These are phyloP conservation scores for Narcine bancroftii DNA, from an alignment of 2,113 vertebrate species.

Conservation along the genomic window DNA sequence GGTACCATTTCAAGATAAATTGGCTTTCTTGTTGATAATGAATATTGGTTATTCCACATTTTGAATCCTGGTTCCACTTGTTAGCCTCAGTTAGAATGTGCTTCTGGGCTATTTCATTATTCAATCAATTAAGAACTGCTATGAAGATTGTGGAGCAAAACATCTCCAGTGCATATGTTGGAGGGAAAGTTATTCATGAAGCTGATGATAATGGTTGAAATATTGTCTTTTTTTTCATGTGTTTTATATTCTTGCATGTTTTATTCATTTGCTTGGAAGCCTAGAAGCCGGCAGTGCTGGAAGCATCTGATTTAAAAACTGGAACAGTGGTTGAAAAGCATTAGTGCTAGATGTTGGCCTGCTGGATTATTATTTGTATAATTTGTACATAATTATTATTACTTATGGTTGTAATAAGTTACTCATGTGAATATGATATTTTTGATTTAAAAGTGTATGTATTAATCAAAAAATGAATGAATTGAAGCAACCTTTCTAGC, in stretches of 20 bases:
- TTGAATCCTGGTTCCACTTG: background rate
- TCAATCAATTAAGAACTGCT: background rate
- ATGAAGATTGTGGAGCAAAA: background rate
- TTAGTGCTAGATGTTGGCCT: background rate
- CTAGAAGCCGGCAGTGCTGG: background rate
- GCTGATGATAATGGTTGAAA: background rate
- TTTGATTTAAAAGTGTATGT: background rate
- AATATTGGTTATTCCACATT: background rate
- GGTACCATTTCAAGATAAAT: background rate
- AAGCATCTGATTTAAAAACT: background rate
- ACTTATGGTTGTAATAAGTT: background rate
- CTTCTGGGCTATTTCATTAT: background rate
- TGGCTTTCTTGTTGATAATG: background rate
- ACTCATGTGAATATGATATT: background rate
- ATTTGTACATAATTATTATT: background rate
- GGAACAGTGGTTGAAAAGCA: too few relatives aligned
- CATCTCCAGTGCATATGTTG: background rate
- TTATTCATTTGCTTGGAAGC: background rate
- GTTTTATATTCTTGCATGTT: background rate
- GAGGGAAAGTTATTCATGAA: background rate
- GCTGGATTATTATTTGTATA: background rate
- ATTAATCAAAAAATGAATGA: background rate
- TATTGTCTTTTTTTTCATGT: background rate
- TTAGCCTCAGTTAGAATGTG: background rate
- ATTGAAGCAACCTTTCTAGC: background rate